Evolutionary conservation across 2,888 invertebrate genomes (phyloP), one percentile per base, ranked within the genome.

Genomic region (Pristionchus japonicus): DNA sequence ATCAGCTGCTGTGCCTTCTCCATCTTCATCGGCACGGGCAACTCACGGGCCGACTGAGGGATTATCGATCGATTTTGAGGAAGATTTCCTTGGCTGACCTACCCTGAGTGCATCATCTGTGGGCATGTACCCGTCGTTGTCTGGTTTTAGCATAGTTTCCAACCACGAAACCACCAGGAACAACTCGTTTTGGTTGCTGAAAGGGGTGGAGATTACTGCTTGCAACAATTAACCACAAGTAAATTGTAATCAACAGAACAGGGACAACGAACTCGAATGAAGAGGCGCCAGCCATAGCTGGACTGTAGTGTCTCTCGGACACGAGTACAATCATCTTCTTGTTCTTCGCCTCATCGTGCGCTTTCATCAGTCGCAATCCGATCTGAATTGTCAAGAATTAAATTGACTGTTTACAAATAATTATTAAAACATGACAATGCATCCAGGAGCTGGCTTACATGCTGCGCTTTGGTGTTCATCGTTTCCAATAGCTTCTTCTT

Each of bases 11-110:
- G 85, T 0, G 85, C 85, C 40, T 64, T 57, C 43, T 40, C 85
- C 85, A 85, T 85, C 85, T 40, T 64, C 61, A 85, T 40, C n/a
- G 85, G 85, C 1, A 64, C 64, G 40, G 85, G 85, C n/a, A 85
- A 64, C 27, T 40, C 27, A 23, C 64, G 61, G 0, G 85, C 85
- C n/a, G 64, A 40, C 85, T 85, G 85, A 1, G 13, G 27, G 13
- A 47, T 23, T 27, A 77, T 77, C 77, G 1, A 47, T 77, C 47
- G 23, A 23, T 3, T 37, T 77, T 7, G 9, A n/a, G n/a, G n/a
- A n/a, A n/a, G n/a, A n/a, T n/a, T n/a, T n/a, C n/a, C n/a, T 47
- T 13, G n/a, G 15, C 13, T n/a, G 77, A n/a, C n/a, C 4, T 47
- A 86, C 86, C 47, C 37, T 86, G 70, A 70, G 67, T 31, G 86